Conservation (phyloP, 2,888 invertebrate species). For the Athalia rosae region DNA sequence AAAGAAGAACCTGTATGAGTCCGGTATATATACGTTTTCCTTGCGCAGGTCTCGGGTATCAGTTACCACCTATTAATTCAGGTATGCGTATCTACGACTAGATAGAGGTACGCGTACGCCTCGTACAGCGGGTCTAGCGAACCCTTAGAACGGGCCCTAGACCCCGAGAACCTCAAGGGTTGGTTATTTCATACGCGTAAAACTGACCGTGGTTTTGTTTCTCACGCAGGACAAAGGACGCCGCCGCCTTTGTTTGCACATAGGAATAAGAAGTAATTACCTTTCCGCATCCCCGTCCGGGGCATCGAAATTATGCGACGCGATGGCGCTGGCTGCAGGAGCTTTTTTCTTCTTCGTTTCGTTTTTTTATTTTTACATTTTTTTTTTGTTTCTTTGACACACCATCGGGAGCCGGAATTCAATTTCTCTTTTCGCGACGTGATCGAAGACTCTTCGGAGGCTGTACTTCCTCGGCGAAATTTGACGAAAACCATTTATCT, state of each 20-base stretch:
- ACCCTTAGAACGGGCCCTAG: constrained; percentile 48
- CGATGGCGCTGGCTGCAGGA: background rate
- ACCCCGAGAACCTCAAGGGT: constrained; percentile 3
- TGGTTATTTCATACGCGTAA: background rate
- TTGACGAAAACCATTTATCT: too few species aligned
- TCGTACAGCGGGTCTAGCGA: constrained; percentile 23
- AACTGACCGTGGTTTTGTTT: constrained; percentile 67
- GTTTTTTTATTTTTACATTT: background rate
- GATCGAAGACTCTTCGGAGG: background rate
- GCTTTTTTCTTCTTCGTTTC: background rate
- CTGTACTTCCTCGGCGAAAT: too few species aligned
- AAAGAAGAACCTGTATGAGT: too few species aligned
- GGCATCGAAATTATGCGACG: constrained; percentile 46
- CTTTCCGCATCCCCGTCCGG: constrained; percentile 56
- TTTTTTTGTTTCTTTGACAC: background rate
- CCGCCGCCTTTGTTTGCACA: constrained; percentile 69
- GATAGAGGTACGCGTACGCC: too few species aligned
- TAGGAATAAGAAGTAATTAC: constrained; percentile 69
- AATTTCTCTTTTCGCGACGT: too few species aligned
- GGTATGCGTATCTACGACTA: too few species aligned
- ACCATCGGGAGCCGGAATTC: background rate
- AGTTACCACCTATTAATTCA: too few species aligned
- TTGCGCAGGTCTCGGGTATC: too few species aligned
- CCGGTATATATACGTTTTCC: too few species aligned
- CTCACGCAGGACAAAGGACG: constrained; percentile 67